Conservation (phyloP, 2,113 vertebrate species). For the Heteronetta atricapilla region DNA sequence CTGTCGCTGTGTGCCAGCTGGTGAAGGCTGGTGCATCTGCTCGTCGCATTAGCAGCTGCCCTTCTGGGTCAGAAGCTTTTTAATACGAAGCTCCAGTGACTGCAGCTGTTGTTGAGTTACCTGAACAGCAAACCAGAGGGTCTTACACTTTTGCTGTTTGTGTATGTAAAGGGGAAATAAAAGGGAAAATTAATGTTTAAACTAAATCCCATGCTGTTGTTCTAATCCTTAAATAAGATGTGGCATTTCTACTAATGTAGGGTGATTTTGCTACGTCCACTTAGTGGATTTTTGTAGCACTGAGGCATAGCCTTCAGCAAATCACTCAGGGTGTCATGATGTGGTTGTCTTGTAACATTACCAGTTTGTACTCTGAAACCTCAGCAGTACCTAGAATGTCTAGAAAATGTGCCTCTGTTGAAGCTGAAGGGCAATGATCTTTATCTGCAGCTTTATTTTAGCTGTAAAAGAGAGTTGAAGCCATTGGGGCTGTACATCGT, state of each 20-base stretch:
- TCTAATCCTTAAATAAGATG: neutral
- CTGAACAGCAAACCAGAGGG: neutral
- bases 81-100: neutral
- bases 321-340: neutral
- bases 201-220: neutral
- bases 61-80: neutral
- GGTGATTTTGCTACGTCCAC: neutral
- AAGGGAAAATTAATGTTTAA: neutral
- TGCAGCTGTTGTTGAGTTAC: neutral
- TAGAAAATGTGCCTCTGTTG: neutral
- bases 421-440: neutral
- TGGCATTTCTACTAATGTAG: neutral
- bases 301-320: neutral
- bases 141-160: neutral
- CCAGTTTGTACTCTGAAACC: neutral
- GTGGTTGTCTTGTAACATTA: neutral
- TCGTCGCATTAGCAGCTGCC: neutral
- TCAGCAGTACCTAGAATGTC: neutral
- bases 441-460: neutral
- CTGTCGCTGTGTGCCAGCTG: neutral
- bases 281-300: neutral
- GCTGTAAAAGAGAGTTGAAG: neutral
- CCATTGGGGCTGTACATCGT: neutral
- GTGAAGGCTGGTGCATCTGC: conserved; percentile 23
- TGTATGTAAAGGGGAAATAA: neutral